phyloP scores from a whole-genome alignment of 2,113 vertebrate genomes.

The Lethenteron camtschaticum region DNA sequence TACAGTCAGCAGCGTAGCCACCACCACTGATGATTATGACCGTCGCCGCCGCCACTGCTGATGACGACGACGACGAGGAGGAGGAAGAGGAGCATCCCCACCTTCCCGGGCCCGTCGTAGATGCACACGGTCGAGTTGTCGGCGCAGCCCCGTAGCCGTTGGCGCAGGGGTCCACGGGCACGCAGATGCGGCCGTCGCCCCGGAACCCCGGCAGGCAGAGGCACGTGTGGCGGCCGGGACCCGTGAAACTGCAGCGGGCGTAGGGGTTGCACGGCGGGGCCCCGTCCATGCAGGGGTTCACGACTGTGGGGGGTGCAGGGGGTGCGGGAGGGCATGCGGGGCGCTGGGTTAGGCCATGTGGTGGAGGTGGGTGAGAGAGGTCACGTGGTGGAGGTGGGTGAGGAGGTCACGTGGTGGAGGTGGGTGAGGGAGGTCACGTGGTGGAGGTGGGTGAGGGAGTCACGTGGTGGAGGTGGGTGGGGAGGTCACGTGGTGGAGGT shows the following conservation, averaged over 20 bases:
- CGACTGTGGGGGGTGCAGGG: background rate
- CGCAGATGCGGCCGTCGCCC: conserved; percentile 49
- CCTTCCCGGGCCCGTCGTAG: conserved; percentile 56
- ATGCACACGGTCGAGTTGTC: conserved; percentile 29
- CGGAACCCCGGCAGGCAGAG: conserved; percentile 37
- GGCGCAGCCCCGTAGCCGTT: conserved; percentile 28
- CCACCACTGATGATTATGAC: too few species aligned
- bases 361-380: background rate
- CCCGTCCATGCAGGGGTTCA: background rate
- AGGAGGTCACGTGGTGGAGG: background rate
- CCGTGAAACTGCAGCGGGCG: conserved; percentile 35
- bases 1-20: too few species aligned
- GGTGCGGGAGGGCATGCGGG: background rate
- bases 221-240: conserved; percentile 45
- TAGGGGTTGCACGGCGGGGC: conserved; percentile 27
- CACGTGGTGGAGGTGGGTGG: background rate
- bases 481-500: background rate
- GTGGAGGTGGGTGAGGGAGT: background rate
- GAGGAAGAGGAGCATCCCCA: conserved; percentile 17
- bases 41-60: too few species aligned
- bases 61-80: too few species aligned
- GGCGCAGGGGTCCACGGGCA: conserved; percentile 54
- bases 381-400: background rate
- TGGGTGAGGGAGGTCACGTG: background rate
- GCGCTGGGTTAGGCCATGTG: background rate